Base-by-base conservation (phyloP, 2,888 invertebrate species). In the Trileptium ribeirensis region DNA sequence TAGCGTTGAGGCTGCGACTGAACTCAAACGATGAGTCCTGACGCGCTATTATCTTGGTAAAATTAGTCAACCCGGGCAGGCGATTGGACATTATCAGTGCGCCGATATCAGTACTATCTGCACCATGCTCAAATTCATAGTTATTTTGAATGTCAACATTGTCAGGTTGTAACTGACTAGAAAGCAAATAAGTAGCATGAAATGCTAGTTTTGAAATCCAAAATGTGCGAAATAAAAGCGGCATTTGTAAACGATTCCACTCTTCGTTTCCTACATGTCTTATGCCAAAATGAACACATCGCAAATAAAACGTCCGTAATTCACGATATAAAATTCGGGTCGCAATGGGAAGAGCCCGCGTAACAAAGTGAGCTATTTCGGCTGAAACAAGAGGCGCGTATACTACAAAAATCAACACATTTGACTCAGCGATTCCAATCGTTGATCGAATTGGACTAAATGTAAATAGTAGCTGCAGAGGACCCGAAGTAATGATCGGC, bases 191-290 rank as follows among this genome's bases (percentile, higher is more conserved):
- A 8, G 34, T 33, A 29, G 34, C 31, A 70, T 70, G 8, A 15
- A 70, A 70, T 31, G 74, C 74, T 31, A 70, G 34, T n/a, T 33
- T 31, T 3, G 74, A 8, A 33, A 29, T 3, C 31, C 31, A 70
- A 31, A 15, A 70, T 19, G 29, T n/a, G 31, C 74, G 74, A 70
- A 70, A 70, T n/a, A 70, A 29, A 3, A 31, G 29, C 74, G 74
- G 74, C n/a, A 70, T 70, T 15, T 70, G 74, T 15, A 70, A n/a
- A 70, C 74, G 74, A 70, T 31, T 70, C 74, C 74, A 70, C 24
- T 51, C 51, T 24, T 51, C 51, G 24, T 8, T 51, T 8, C 8
- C 8, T 24, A 24, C 51, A 24, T 51, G 24, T 15, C 51, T 8
- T 15, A 51, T 24, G 51, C 51, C 51, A 51, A 51, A 51, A 51